These are phyloP conservation scores for Microctenopoma stevenorrisi DNA, from an alignment of 2,797 vertebrate genomes.

Conservation along the genomic window DNA sequence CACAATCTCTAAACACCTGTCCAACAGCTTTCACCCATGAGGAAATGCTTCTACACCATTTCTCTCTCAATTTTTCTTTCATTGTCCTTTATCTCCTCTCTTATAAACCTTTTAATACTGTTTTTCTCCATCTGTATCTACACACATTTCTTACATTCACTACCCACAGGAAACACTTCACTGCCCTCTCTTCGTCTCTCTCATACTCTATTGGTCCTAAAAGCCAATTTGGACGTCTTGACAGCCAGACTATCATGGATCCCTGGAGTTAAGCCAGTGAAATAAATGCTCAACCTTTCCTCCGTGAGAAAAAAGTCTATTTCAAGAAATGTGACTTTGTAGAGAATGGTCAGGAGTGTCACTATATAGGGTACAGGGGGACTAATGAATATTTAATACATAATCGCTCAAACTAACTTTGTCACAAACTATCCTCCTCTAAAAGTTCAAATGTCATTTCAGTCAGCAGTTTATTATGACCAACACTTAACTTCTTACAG, in stretches of 20 bases:
- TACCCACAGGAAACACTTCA: conserved; percentile 55
- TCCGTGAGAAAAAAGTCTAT: conserved; percentile 1
- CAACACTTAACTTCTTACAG: too few relatives aligned
- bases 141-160: conserved; percentile 46
- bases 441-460: too few relatives aligned
- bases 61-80: conserved; percentile 45
- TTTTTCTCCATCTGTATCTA: conserved; percentile 40
- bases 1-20: conserved; percentile 69
- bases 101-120: conserved; percentile 46
- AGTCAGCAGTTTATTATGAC: too few relatives aligned
- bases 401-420: neutral
- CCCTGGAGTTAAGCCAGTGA: conserved; percentile 43
- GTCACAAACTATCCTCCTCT: too few relatives aligned
- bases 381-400: conserved; percentile 5
- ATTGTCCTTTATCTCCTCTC: conserved; percentile 37
- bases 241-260: conserved; percentile 52
- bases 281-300: conserved; percentile 40
- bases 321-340: conserved; percentile 8
- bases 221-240: conserved; percentile 72
- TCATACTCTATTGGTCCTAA: conserved; percentile 49
- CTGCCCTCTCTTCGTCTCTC: conserved; percentile 29
- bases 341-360: neutral
- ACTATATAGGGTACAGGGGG: neutral
- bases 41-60: conserved; percentile 61
- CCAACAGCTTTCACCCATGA: conserved; percentile 55